Conservation (phyloP, 1,140 invertebrate species). For the Aphidius gifuensis region DNA sequence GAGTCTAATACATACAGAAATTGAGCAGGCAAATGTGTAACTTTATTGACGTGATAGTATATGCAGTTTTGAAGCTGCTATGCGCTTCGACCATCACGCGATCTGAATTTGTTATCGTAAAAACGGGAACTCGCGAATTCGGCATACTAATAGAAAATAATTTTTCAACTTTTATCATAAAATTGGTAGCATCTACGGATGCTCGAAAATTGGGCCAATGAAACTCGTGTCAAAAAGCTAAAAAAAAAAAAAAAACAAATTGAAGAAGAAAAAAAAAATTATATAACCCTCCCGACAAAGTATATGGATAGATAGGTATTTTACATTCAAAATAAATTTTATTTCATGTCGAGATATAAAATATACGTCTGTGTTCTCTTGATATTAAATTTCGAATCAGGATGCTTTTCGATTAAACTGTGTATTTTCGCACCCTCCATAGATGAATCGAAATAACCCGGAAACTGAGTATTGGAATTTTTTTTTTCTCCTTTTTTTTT, state of each 20-base stretch:
- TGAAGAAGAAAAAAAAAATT: not conserved
- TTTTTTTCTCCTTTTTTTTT: too few relatives aligned
- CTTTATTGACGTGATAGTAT: conserved; percentile 21
- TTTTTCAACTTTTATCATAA: conserved; percentile 25
- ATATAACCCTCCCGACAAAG: not conserved
- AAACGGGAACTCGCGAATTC: conserved; percentile 13
- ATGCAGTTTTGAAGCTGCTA: conserved; percentile 12
- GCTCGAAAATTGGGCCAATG: conserved; percentile 11
- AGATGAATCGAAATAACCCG: too few relatives aligned
- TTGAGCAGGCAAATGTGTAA: conserved; percentile 16
- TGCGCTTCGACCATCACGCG: conserved; percentile 15
- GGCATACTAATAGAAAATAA: conserved; percentile 30
- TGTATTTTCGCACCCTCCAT: too few relatives aligned
- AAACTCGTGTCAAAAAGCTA: not conserved
- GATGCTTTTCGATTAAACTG: too few relatives aligned
- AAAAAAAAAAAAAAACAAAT: not conserved
- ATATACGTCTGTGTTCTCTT: too few relatives aligned
- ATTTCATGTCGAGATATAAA: too few relatives aligned
- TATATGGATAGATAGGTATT: not conserved
- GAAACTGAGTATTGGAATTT: too few relatives aligned
- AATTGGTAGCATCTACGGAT: not conserved
- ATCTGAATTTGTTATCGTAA: conserved; percentile 25
- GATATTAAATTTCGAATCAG: too few relatives aligned
- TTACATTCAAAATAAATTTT: too few relatives aligned
- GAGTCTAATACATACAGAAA: too few relatives aligned